These are phyloP conservation scores for Empidonax alnorum DNA, from an alignment of 2,113 vertebrate genomes.

Conservation along the genomic window DNA sequence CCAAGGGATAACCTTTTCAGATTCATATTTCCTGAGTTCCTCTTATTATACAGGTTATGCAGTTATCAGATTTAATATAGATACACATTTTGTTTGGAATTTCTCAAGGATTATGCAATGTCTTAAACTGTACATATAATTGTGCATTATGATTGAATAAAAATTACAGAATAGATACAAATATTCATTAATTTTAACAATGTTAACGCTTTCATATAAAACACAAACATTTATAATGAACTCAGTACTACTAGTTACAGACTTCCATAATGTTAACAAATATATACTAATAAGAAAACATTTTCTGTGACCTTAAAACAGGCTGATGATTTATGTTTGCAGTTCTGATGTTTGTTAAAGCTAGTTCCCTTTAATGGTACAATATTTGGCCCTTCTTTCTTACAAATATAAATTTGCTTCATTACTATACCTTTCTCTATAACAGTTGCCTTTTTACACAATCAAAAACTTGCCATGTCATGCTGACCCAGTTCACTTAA, in stretches of 20 bases:
- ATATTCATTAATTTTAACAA: neutral
- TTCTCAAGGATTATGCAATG: neutral
- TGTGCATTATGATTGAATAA: neutral
- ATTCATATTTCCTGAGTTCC: neutral
- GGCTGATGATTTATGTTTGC: neutral
- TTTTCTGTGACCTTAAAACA: neutral
- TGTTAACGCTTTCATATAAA: neutral
- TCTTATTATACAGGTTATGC: neutral
- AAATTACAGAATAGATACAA: neutral
- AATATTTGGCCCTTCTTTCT: neutral
- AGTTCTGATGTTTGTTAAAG: neutral
- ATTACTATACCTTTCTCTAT: neutral
- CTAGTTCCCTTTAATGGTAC: neutral
- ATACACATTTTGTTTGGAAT: neutral
- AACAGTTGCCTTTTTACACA: neutral
- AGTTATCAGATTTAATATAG: neutral
- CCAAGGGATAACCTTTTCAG: neutral
- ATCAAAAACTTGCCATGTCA: neutral
- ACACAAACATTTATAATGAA: neutral
- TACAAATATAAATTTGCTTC: neutral
- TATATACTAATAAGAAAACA: accelerated
- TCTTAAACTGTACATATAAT: neutral
- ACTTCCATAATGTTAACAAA: neutral
- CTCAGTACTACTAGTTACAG: neutral
- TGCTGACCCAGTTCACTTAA: neutral